Conservation (phyloP, 2,113 vertebrate genomes). For the Pleuronectes platessa region DNA sequence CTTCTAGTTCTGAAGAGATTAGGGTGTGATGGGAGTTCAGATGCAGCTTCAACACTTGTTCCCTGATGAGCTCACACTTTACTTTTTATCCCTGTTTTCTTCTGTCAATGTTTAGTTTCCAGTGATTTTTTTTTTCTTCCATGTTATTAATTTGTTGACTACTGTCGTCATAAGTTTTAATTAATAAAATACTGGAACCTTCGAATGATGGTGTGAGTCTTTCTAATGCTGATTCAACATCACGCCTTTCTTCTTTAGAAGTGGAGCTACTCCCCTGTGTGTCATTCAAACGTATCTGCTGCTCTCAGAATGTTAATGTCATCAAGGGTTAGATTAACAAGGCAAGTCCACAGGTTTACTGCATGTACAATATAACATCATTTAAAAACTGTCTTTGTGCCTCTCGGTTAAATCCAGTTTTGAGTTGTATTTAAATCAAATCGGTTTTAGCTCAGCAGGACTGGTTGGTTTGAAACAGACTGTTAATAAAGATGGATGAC, state of each 20-base stretch:
- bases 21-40: slow-evolving; percentile 31
- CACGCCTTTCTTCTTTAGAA: background rate
- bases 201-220: background rate
- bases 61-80: slow-evolving; percentile 15
- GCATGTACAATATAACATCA: no score
- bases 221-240: background rate
- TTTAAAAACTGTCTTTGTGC: no score
- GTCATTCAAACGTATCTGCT: background rate
- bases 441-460: no score
- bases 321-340: no score
- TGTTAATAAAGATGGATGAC: no score
- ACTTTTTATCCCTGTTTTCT: slow-evolving; percentile 50
- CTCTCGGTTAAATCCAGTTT: no score
- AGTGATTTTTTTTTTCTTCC: slow-evolving; percentile 22
- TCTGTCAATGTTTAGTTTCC: slow-evolving; percentile 42
- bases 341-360: no score
- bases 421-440: no score
- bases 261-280: background rate
- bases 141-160: slow-evolving; percentile 62
- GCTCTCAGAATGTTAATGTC: no score
- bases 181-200: slow-evolving; percentile 65
- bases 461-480: no score
- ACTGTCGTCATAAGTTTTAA: slow-evolving; percentile 63
- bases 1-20: slow-evolving; percentile 36
- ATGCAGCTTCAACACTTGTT: slow-evolving; percentile 16